These are phyloP conservation scores for Zaprionus camerounensis DNA, from an alignment of 1,140 invertebrate genomes.

Conservation along the genomic window DNA sequence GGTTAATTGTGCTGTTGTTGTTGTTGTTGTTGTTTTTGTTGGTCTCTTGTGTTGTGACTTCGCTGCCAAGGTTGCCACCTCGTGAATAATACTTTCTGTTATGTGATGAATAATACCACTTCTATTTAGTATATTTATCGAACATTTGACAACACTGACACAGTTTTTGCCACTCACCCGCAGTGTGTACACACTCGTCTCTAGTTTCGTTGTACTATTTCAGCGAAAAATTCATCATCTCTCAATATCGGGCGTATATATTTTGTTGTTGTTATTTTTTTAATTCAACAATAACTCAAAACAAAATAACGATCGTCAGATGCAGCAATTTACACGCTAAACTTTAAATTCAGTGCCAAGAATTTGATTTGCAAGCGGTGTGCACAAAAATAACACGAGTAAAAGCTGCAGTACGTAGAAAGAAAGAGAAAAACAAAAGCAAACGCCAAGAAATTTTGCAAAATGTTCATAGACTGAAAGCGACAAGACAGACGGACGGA, in stretches of 20 bases:
- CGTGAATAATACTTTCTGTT: too few species aligned
- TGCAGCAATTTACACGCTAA: conserved; percentile 40
- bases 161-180: conserved; percentile 17
- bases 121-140: not conserved
- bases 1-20: conserved; percentile 7
- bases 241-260: conserved; percentile 49
- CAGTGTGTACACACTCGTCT: conserved; percentile 51
- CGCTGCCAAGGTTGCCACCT: conserved; percentile 19
- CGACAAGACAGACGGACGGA: conserved; percentile 20
- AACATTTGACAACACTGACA: conserved; percentile 16
- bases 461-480: conserved; percentile 45
- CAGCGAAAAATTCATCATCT: conserved; percentile 60
- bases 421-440: conserved; percentile 38
- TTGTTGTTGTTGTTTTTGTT: conserved; percentile 13
- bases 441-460: conserved; percentile 46
- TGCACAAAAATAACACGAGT: conserved; percentile 26
- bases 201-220: conserved; percentile 48
- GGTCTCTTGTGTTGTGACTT: conserved; percentile 22
- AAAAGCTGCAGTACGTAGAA: conserved; percentile 47
- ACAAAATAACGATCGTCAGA: conserved; percentile 33
- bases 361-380: conserved; percentile 16
- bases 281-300: conserved; percentile 41
- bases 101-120: conserved; percentile 14
- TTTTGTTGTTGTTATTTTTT: conserved; percentile 55
- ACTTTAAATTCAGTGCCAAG: conserved; percentile 27